Evolutionary conservation across 1,140 invertebrate species (phyloP).

Genomic region (Scylla paramamosain): DNA sequence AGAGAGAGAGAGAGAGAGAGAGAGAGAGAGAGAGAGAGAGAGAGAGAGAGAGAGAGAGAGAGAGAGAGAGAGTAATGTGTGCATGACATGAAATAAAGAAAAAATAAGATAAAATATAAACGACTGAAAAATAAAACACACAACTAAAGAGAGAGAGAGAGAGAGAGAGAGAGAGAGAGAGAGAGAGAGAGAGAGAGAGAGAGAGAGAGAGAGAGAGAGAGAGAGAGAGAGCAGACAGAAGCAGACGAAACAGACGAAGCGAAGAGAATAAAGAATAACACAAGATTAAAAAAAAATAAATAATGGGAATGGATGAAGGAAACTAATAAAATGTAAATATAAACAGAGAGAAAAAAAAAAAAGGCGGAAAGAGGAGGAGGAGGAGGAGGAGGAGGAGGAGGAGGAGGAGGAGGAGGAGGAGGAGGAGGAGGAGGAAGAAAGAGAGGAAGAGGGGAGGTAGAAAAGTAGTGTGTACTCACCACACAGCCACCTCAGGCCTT

Average conservation of each 20-base stretch:
- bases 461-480: background rate
- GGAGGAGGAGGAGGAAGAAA: too few relatives aligned
- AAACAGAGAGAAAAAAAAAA: background rate
- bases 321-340: background rate
- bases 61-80: slow-evolving; percentile 23
- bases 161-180: background rate
- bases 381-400: too few relatives aligned
- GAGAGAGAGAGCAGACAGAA: background rate
- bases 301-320: background rate
- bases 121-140: background rate
- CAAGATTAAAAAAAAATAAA: background rate
- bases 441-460: too few relatives aligned
- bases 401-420: too few relatives aligned
- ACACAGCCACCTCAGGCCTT: background rate
- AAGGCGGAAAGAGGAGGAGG: too few relatives aligned
- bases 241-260: background rate
- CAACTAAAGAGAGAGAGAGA: background rate
- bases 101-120: too few relatives aligned
- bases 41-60: background rate
- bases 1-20: slow-evolving; percentile 36
- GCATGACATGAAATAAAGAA: background rate
- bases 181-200: background rate
- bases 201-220: too few relatives aligned
- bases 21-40: slow-evolving; percentile 39
- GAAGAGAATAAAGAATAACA: background rate